A percentile compares a stretch with the other conserved stretches of the same genome.
Evolutionary conservation across 2,797 vertebrate species (phyloP).

Genomic region (Peromyscus attwateri): DNA sequence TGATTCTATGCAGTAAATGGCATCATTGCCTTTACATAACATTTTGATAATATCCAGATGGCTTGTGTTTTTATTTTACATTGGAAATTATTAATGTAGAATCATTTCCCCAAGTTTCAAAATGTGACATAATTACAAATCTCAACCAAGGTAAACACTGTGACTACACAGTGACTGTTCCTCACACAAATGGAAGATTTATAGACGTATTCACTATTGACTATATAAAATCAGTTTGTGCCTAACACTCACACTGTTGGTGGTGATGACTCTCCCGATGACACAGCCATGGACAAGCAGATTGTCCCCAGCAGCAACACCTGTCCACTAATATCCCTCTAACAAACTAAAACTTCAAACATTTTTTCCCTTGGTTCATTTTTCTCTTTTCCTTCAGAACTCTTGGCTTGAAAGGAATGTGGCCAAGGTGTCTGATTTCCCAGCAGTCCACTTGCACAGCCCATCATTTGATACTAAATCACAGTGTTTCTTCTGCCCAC

Average conservation of each 20-base stretch:
- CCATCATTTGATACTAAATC: conserved; percentile 70
- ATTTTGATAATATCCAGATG: conserved; percentile 89
- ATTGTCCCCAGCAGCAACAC: neutral
- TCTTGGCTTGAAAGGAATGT: conserved; percentile 49
- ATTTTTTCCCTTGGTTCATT: conserved; percentile 28
- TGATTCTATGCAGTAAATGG: conserved; percentile 88
- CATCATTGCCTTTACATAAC: conserved; percentile 86
- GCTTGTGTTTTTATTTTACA: conserved; percentile 84
- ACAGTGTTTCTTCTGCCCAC: conserved; percentile 70
- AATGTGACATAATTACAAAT: conserved; percentile 58
- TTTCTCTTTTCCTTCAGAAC: conserved; percentile 33
- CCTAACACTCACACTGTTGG: neutral
- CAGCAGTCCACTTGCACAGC: conserved; percentile 43
- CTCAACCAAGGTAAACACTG: conserved; percentile 58
- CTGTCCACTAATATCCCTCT: conserved; percentile 12
- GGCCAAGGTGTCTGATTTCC: conserved; percentile 68
- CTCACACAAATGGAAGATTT: conserved; percentile 13
- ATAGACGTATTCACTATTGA: conserved; percentile 19
- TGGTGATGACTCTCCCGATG: neutral
- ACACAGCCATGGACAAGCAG: neutral
- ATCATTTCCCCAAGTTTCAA: conserved; percentile 77
- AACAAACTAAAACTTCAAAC: conserved; percentile 52
- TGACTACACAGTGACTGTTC: conserved; percentile 29
- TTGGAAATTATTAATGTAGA: conserved; percentile 86
- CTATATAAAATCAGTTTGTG: conserved; percentile 21